Evolutionary conservation across 2,888 invertebrate genomes (phyloP).

Genomic region (Brassicogethes aeneus): DNA sequence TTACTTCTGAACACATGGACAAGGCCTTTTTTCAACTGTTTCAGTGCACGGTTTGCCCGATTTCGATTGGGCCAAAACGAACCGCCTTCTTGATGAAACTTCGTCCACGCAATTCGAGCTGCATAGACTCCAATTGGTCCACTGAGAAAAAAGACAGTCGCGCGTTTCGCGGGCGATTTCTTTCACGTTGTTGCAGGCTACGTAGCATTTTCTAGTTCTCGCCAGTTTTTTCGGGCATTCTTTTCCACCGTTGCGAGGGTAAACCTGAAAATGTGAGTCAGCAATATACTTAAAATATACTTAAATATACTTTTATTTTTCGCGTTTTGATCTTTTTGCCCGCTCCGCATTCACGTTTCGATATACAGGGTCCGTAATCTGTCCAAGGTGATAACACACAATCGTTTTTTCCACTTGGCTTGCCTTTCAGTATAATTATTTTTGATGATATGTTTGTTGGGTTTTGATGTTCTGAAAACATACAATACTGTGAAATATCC

Average conservation of each 20-base stretch:
- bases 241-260: constrained; percentile 42
- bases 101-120: constrained; percentile 52
- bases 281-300: neutral
- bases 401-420: neutral
- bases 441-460: neutral
- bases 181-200: constrained; percentile 24
- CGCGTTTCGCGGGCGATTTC: constrained; percentile 10
- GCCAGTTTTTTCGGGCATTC: constrained; percentile 44
- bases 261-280: constrained; percentile 29
- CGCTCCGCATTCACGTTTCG: neutral
- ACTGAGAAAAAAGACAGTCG: constrained; percentile 53
- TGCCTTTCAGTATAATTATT: neutral
- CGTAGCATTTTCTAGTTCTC: constrained; percentile 34
- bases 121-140: constrained; percentile 64
- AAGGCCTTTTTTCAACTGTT: constrained; percentile 36
- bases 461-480: neutral
- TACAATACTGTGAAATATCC: neutral
- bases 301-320: neutral
- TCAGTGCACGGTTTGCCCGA: constrained; percentile 37
- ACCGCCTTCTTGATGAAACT: constrained; percentile 46
- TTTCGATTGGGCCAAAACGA: constrained; percentile 34
- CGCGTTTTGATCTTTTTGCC: neutral
- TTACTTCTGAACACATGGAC: constrained; percentile 27
- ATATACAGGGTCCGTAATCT: neutral
- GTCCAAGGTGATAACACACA: neutral